These are phyloP conservation scores for Syngnathus floridae DNA, from an alignment of 2,113 vertebrate genomes.

Conservation along the genomic window DNA sequence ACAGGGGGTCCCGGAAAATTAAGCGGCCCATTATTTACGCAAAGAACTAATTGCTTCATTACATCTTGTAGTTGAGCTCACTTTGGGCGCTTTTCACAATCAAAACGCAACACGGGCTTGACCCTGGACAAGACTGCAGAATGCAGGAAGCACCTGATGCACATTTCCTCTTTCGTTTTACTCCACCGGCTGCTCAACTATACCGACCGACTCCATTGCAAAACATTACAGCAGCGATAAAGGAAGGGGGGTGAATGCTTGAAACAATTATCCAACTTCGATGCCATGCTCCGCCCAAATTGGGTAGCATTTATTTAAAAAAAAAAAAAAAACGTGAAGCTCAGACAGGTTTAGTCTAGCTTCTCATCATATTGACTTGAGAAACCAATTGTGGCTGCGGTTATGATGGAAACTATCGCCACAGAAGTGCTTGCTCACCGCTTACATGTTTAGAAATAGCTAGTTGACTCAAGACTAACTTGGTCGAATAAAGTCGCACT, in stretches of 20 bases:
- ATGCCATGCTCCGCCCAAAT: not conserved
- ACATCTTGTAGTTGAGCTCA: not conserved
- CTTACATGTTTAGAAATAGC: not conserved
- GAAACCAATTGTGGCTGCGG: too few relatives aligned
- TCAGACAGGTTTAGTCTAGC: too few relatives aligned
- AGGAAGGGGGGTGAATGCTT: not conserved
- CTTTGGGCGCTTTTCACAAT: constrained; percentile 1
- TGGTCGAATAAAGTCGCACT: not conserved
- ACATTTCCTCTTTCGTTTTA: not conserved
- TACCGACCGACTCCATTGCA: not conserved
- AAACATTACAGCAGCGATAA: not conserved
- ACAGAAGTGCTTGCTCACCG: not conserved
- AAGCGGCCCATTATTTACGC: constrained; percentile 47
- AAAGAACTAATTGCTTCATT: constrained; percentile 45
- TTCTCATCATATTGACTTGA: too few relatives aligned
- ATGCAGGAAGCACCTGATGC: not conserved
- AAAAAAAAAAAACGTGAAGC: too few relatives aligned
- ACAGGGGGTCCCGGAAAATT: constrained; percentile 41
- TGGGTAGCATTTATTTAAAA: not conserved
- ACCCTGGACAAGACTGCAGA: not conserved
- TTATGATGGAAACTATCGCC: not conserved
- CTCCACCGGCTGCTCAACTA: not conserved
- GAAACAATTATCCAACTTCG: not conserved
- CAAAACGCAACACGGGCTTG: not conserved
- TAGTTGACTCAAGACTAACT: too few relatives aligned